Evolutionary conservation across 2,888 invertebrate species (phyloP).

Genomic region (Sarcophaga caerulescens): DNA sequence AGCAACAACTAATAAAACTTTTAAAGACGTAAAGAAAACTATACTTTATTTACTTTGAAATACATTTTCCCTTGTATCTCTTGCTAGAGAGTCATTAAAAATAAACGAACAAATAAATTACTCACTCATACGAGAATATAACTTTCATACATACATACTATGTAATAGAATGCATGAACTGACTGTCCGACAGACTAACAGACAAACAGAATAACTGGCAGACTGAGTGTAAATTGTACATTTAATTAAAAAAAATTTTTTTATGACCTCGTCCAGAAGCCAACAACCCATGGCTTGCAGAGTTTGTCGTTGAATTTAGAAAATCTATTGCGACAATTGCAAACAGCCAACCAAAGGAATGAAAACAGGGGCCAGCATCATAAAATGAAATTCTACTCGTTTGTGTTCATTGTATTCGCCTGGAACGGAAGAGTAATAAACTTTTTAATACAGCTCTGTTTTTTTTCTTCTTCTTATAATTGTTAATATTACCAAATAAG

Average conservation of each 20-base stretch:
- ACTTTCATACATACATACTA: too few species aligned
- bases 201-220: not conserved
- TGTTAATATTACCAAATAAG: slow-evolving; percentile 23
- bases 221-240: slow-evolving; percentile 38
- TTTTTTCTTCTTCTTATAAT: not conserved
- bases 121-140: too few species aligned
- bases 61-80: slow-evolving; percentile 35
- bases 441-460: slow-evolving; percentile 22
- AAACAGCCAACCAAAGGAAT: not conserved
- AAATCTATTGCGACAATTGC: slow-evolving; percentile 22
- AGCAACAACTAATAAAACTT: slow-evolving; percentile 31
- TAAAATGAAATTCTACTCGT: not conserved
- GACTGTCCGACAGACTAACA: not conserved
- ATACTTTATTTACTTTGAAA: slow-evolving; percentile 9
- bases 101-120: slow-evolving; percentile 23
- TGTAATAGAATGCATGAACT: too few species aligned
- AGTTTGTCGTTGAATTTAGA: not conserved
- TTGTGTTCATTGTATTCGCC: too few species aligned
- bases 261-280: slow-evolving; percentile 24
- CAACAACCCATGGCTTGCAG: too few species aligned
- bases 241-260: slow-evolving; percentile 50
- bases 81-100: slow-evolving; percentile 32
- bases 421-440: slow-evolving; percentile 7
- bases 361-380: not conserved
- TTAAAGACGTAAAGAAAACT: slow-evolving; percentile 34